Conservation (phyloP, 2,888 invertebrate species). For the Euplexia lucipara region DNA sequence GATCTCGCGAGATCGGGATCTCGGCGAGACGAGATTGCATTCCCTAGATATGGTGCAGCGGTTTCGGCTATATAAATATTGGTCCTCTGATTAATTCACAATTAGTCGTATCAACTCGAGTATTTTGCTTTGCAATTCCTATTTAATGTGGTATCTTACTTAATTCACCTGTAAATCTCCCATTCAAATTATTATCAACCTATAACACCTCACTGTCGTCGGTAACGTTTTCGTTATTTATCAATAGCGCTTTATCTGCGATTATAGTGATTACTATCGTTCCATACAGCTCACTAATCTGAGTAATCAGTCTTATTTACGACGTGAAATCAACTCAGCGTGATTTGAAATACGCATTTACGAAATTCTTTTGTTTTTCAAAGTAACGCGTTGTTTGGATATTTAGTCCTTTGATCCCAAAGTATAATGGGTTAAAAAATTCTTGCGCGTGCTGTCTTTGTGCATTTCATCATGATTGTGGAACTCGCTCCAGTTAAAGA, state of each 20-base stretch:
- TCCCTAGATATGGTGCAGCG: background rate
- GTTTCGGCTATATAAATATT: background rate
- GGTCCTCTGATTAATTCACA: background rate
- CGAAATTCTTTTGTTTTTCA: conserved; percentile 27
- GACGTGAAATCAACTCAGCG: conserved; percentile 61
- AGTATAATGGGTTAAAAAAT: conserved; percentile 40
- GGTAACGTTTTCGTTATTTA: conserved; percentile 48
- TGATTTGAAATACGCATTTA: conserved; percentile 31
- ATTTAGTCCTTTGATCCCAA: conserved; percentile 13
- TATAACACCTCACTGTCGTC: background rate
- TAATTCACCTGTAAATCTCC: background rate
- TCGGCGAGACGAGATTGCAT: no score
- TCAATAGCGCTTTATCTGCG: conserved; percentile 69
- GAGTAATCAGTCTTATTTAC: conserved; percentile 78
- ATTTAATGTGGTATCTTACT: background rate
- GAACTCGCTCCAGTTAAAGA: conserved; percentile 16
- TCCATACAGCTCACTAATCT: conserved; percentile 67
- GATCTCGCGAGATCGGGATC: no score
- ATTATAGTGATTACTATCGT: conserved; percentile 71
- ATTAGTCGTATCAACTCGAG: background rate
- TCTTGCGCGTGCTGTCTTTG: conserved; percentile 2
- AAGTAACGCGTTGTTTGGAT: conserved; percentile 4
- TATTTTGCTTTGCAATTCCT: background rate
- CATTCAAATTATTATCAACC: conserved; percentile 14
- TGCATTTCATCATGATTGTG: conserved; percentile 11